Base-by-base conservation (phyloP, 2,888 invertebrate genomes). In the Nemapogon koenigi region DNA sequence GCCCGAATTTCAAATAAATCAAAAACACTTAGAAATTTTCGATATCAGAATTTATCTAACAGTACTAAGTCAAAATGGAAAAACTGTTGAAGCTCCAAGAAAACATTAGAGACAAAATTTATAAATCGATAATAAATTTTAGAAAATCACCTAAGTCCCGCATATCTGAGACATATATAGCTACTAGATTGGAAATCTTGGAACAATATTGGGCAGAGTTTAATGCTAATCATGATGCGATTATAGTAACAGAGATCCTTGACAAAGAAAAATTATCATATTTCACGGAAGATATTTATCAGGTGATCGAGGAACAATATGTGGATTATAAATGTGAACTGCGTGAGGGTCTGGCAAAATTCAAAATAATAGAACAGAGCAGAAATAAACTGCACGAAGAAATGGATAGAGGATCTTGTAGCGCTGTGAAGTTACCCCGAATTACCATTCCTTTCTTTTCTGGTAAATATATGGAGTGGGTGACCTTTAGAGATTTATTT, bases 61-160 rank as follows among this genome's bases (percentile, higher is more conserved):
- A n/a, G n/a, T n/a, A n/a, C n/a, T n/a, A n/a, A n/a, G n/a, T n/a
- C n/a, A n/a, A n/a, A n/a, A n/a, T n/a, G n/a, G n/a, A n/a, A n/a
- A n/a, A n/a, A n/a, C n/a, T n/a, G n/a, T n/a, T n/a, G n/a, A n/a
- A n/a, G n/a, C n/a, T n/a, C n/a, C n/a, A n/a, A n/a, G n/a, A n/a
- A n/a, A n/a, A n/a, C n/a, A n/a, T n/a, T n/a, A n/a, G n/a, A n/a
- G n/a, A n/a, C n/a, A n/a, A n/a, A n/a, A n/a, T n/a, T n/a, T n/a
- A n/a, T n/a, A 41, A 38, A 16, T 22, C 30, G 7, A 35, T 18
- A 32, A 16, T 10, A 2, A 41, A 41, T 19, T 41, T 36, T 22
- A 39, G 31, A 19, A 41, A 41, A 29, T 37, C 39, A 7, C 41
- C 41, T 4, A 41, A 41, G 17, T 36, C 35, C 10, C 13, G 41